Conservation (phyloP, 2,888 invertebrate species). For the Tupiocoris notatus region DNA sequence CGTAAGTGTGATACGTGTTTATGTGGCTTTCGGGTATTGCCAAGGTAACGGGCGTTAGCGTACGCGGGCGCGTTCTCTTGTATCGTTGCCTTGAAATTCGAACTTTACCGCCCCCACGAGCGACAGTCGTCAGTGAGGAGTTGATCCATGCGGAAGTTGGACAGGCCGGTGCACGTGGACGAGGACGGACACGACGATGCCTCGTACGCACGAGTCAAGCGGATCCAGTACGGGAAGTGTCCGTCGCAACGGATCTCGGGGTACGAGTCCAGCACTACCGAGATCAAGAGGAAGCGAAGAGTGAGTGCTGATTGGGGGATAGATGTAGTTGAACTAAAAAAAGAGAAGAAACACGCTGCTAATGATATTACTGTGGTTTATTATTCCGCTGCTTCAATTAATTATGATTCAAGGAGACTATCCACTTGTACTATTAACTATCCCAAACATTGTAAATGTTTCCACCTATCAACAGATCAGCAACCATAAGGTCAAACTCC, state of each 20-base stretch:
- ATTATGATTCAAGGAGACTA: too few relatives aligned
- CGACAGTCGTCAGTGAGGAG: not conserved
- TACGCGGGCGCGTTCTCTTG: not conserved
- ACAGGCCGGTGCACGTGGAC: conserved; percentile 39
- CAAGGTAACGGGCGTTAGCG: conserved; percentile 10
- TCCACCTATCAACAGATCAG: too few relatives aligned
- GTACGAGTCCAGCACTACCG: conserved; percentile 48
- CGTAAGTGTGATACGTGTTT: not conserved
- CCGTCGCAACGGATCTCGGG: conserved; percentile 47
- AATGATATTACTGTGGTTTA: too few relatives aligned
- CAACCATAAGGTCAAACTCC: too few relatives aligned
- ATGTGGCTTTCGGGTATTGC: not conserved
- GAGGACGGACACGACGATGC: conserved; percentile 43
- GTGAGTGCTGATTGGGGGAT: too few relatives aligned
- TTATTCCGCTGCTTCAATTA: too few relatives aligned
- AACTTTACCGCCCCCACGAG: conserved; percentile 6
- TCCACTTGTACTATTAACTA: too few relatives aligned
- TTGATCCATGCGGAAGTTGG: conserved; percentile 16
- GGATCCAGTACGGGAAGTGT: conserved; percentile 46
- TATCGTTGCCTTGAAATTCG: too few relatives aligned
- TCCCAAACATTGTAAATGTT: too few relatives aligned
- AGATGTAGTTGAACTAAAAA: too few relatives aligned
- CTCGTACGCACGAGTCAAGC: conserved; percentile 44
- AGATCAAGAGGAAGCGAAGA: conserved; percentile 49
- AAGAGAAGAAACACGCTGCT: too few relatives aligned